Evolutionary conservation across 2,888 invertebrate genomes (phyloP).

Genomic region (Papilio gigon): DNA sequence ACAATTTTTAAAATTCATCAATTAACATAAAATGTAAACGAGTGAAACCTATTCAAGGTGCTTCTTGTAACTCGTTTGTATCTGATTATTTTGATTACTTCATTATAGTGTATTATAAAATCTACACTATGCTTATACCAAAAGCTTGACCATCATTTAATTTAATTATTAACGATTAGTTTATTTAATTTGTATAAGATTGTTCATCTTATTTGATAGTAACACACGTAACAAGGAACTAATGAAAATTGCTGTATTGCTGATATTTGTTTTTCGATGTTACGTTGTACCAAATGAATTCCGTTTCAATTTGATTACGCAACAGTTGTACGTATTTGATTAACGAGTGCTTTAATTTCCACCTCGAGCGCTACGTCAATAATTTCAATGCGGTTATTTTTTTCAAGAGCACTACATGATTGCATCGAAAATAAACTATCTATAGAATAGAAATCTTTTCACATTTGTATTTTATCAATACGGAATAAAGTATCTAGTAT

Average conservation of each 20-base stretch:
- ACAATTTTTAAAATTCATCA: neutral
- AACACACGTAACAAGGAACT: too few relatives aligned
- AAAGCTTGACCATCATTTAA: too few relatives aligned
- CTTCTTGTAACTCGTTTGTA: too few relatives aligned
- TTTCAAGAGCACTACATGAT: slow-evolving; percentile 2
- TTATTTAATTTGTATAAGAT: too few relatives aligned
- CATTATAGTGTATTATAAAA: too few relatives aligned
- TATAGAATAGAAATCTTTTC: too few relatives aligned
- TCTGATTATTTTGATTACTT: too few relatives aligned
- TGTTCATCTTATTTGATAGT: too few relatives aligned
- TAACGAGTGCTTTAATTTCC: slow-evolving; percentile 6
- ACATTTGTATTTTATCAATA: neutral
- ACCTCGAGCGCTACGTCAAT: neutral
- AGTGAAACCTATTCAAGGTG: too few relatives aligned
- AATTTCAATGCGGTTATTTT: slow-evolving; percentile 3
- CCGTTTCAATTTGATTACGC: neutral
- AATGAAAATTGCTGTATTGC: neutral
- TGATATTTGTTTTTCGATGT: neutral
- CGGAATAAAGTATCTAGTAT: neutral
- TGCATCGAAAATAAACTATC: neutral
- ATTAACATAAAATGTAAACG: neutral
- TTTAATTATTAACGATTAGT: too few relatives aligned
- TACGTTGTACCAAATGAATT: neutral
- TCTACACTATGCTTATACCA: too few relatives aligned
- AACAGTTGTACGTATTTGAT: neutral